Base-by-base conservation (phyloP, 1,140 invertebrate genomes). In the Pogonomyrmex barbatus region DNA sequence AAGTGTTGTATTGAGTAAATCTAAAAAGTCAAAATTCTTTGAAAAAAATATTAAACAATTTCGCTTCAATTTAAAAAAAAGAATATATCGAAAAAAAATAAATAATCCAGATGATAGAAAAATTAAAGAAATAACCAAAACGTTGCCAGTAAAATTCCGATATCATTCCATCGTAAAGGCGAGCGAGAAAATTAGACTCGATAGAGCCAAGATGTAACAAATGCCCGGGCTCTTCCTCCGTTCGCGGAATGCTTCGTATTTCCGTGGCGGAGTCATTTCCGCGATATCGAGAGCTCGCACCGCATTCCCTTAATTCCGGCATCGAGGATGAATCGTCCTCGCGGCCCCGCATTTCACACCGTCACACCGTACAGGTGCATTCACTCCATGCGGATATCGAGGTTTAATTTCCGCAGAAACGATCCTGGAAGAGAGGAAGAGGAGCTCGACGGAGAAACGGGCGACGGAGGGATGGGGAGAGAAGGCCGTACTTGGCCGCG, bases 281-380 rank as follows among this genome's bases (percentile, higher is more conserved):
- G 68, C 56, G 79, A 75, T 83, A 83, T 73, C 79, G 79, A 82
- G 79, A 6, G 52, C 67, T 56, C 52, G 47, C 63, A 52, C 24
- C 68, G 56, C 68, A 58, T 60, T 60, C 79, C 79, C 70, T 89
- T 89, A 89, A 89, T 89, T 88, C 88, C 88, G 68, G 70, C 78
- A 81, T 89, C 85, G 88, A 50, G 88, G 73, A 89, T 89, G 88
- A 89, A 89, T 89, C 88, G 88, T 89, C 77, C 88, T 54, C 70
- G 77, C 77, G 67, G 45, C 71, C 78, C 88, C 65, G 54, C 68
- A 58, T 73, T 77, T 36, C 63, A 45, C 79, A 68, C 62, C 52
- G 86, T 63, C 56, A 36, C 75, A 36, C 75, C 62, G 65, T 47
- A 85, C 88, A 89, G 88, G 88, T 89, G 88, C 85, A 81, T 82